Evolutionary conservation across 1,140 invertebrate species (phyloP).

Genomic region (Acromyrmex charruanus): DNA sequence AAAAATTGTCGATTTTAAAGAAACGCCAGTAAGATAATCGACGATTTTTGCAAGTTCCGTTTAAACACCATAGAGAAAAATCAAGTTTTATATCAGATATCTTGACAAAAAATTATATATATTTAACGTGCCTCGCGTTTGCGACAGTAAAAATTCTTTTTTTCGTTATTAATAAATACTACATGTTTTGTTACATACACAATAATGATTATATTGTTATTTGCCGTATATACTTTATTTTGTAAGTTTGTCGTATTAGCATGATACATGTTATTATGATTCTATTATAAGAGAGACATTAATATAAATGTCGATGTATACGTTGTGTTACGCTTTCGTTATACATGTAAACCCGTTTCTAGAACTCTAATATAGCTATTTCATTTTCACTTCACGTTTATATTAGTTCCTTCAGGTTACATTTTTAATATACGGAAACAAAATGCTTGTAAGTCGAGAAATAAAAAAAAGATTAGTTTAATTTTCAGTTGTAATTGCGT

Average conservation of each 20-base stretch:
- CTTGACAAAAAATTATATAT: slow-evolving; percentile 7
- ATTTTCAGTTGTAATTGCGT: neutral
- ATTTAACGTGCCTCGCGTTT: slow-evolving; percentile 24
- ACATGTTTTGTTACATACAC: slow-evolving; percentile 24
- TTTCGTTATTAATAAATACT: slow-evolving; percentile 39
- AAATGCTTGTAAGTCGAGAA: neutral
- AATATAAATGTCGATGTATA: slow-evolving; percentile 24
- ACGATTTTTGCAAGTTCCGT: slow-evolving; percentile 53
- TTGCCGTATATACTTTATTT: slow-evolving; percentile 45
- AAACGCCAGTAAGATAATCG: neutral
- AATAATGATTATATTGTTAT: slow-evolving; percentile 13
- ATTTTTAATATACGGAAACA: neutral
- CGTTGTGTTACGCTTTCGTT: slow-evolving; percentile 57
- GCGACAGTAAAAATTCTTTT: slow-evolving; percentile 38
- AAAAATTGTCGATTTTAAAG: slow-evolving; percentile 4
- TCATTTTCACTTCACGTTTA: slow-evolving; percentile 7
- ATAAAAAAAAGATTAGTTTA: neutral
- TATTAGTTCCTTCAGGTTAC: neutral
- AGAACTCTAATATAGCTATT: neutral
- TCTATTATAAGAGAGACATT: slow-evolving; percentile 19
- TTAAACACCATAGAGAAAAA: slow-evolving; percentile 22
- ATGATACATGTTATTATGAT: slow-evolving; percentile 15
- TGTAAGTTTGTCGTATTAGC: slow-evolving; percentile 35
- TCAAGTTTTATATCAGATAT: neutral
- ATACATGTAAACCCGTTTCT: slow-evolving; percentile 27